Evolutionary conservation across 2,888 invertebrate genomes (phyloP), one percentile per base, ranked within the genome.

Genomic region (Pollenia labialis): DNA sequence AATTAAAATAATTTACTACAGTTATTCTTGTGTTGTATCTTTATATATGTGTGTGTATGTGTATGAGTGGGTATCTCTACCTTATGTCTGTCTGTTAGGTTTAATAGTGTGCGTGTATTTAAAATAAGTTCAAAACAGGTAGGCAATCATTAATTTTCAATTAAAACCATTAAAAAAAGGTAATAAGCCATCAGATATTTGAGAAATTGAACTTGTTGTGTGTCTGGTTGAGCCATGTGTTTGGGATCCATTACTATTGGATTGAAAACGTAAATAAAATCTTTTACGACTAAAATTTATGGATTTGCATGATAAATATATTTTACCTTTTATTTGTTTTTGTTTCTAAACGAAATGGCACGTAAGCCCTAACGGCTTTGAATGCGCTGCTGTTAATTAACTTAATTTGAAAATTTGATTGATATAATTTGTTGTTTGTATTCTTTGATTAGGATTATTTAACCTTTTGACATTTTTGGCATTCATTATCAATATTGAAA

Each of bases 81-180:
- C 40, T 60, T 32, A 69, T 52, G 50, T 44, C 16, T 56, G 12
- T n/a, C 8, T 18, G 6, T 60, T 54, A 23, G 14, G 23, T 16
- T 60, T 52, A 16, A 60, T 32, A 14, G 14, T 23, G 62, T 75
- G 72, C 60, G 69, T 72, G 80, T 11, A 18, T 52, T 52, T 0
- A 40, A 14, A 58, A 46, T 40, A 16, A 32, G 11, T 54, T 54
- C 11, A 52, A 46, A 69, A 2, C 0, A 62, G 40, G 48, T 11
- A 42, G 60, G 46, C 58, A 68, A 77, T 77, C 66, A 81, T 85
- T 85, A 77, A 81, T 71, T 77, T 85, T 77, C 77, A 81, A 85
- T 85, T 85, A 81, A 77, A 81, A 81, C 68, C 72, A 81, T 85
- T 85, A 68, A 77, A 80, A 52, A 81, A 77, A 81, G 77, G 46